Evolutionary conservation across 1,140 invertebrate species (phyloP).

Genomic region (Ooceraea biroi): DNA sequence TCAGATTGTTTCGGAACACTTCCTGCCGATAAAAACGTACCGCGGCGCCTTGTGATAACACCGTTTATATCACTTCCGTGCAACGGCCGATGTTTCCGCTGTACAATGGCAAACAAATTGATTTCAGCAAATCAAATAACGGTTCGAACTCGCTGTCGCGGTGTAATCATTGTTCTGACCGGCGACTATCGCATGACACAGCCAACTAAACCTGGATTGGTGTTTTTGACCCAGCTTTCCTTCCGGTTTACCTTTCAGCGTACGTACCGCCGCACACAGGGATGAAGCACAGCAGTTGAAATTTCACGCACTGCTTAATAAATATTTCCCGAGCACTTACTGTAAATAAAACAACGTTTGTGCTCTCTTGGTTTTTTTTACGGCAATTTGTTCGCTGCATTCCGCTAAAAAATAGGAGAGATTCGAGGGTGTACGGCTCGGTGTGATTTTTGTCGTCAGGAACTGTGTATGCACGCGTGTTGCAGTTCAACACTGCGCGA

Average conservation of each 20-base stretch:
- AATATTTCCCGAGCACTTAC: neutral
- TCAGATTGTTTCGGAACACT: conserved; percentile 14
- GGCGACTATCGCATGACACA: conserved; percentile 28
- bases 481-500: neutral
- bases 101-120: conserved; percentile 40
- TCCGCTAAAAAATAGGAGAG: neutral
- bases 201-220: conserved; percentile 11
- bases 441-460: conserved; percentile 14
- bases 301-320: neutral
- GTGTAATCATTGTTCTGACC: conserved; percentile 25
- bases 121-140: conserved; percentile 49
- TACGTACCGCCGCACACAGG: neutral
- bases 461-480: neutral
- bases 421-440: neutral
- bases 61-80: conserved; percentile 32
- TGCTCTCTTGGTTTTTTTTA: neutral
- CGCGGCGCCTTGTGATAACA: neutral
- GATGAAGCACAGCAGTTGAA: neutral
- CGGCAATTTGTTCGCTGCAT: neutral
- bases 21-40: conserved; percentile 1
- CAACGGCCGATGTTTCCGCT: conserved; percentile 1
- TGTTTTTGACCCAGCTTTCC: conserved; percentile 11
- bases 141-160: neutral
- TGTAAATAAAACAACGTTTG: neutral
- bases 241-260: conserved; percentile 5